These are phyloP conservation scores for Trisateles emortualis DNA, from an alignment of 2,888 invertebrate genomes.

Conservation along the genomic window DNA sequence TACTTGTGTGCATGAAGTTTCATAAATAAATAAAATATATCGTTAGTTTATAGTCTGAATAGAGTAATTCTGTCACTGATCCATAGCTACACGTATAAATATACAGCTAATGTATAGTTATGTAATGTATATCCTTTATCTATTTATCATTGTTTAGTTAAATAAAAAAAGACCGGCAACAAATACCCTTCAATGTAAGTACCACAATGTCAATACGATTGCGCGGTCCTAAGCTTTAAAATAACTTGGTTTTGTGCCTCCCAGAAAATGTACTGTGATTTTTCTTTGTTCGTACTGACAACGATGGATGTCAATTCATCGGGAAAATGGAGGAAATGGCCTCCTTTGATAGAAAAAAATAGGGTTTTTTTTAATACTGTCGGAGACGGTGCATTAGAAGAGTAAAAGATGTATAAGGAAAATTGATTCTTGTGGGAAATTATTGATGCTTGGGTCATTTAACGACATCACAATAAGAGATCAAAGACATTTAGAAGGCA, in stretches of 20 bases:
- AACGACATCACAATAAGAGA: slow-evolving; percentile 39
- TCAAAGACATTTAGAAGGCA: slow-evolving; percentile 24
- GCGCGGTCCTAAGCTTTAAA: slow-evolving; percentile 49
- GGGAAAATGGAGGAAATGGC: slow-evolving; percentile 65
- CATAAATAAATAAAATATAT: too few relatives aligned
- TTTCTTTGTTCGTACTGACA: slow-evolving; percentile 65
- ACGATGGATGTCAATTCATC: slow-evolving; percentile 73
- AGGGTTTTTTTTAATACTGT: slow-evolving; percentile 58
- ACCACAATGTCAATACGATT: slow-evolving; percentile 32
- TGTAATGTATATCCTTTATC: too few relatives aligned
- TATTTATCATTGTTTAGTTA: neutral
- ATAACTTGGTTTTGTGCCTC: slow-evolving; percentile 48
- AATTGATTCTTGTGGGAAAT: slow-evolving; percentile 48
- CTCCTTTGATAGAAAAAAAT: slow-evolving; percentile 60
- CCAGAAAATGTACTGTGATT: slow-evolving; percentile 61
- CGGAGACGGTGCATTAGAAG: slow-evolving; percentile 37
- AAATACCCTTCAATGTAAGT: slow-evolving; percentile 2
- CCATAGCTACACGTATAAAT: too few relatives aligned
- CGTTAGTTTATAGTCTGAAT: too few relatives aligned
- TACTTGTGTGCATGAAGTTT: too few relatives aligned
- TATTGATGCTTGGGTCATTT: slow-evolving; percentile 45
- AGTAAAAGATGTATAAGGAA: slow-evolving; percentile 41
- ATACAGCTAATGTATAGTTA: too few relatives aligned
- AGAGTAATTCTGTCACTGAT: too few relatives aligned
- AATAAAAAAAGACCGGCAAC: neutral